phyloP scores from a whole-genome alignment of 2,797 vertebrate genomes.

The Clarias laeviceps region DNA sequence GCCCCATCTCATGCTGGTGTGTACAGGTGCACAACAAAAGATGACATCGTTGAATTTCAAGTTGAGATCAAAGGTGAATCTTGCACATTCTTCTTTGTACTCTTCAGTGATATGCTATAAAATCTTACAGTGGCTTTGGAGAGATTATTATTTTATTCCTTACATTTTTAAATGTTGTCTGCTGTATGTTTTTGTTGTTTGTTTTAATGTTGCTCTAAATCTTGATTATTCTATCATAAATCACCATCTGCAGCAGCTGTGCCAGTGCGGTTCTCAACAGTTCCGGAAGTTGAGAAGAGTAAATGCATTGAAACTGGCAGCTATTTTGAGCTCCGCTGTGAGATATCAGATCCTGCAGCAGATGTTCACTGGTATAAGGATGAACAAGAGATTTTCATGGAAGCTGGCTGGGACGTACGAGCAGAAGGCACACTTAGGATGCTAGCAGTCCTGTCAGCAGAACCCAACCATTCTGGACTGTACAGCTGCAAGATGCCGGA shows the following conservation, averaged over 20 bases:
- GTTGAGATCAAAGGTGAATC: conserved; percentile 87
- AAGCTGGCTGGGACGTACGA: conserved; percentile 77
- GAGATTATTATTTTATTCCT: conserved; percentile 34
- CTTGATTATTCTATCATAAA: conserved; percentile 70
- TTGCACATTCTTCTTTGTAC: conserved; percentile 64
- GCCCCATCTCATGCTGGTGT: conserved; percentile 73
- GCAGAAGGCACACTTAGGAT: conserved; percentile 75
- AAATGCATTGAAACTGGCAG: conserved; percentile 76
- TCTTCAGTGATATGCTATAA: conserved; percentile 56
- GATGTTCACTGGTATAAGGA: conserved; percentile 83
- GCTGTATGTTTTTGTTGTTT: conserved; percentile 11
- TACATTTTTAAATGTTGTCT: conserved; percentile 43
- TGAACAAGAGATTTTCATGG: conserved; percentile 71
- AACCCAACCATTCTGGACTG: conserved; percentile 78
- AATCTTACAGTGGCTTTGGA: neutral
- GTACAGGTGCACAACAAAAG: conserved; percentile 76
- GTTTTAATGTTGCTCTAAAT: conserved; percentile 36
- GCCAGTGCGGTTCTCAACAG: conserved; percentile 69
- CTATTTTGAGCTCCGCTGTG: conserved; percentile 80
- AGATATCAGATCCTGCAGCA: conserved; percentile 78
- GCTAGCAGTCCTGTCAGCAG: conserved; percentile 77
- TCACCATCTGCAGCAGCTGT: conserved; percentile 77
- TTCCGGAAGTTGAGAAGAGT: conserved; percentile 74
- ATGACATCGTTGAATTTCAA: conserved; percentile 77
- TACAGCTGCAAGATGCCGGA: conserved; percentile 78